Evolutionary conservation across 2,888 invertebrate genomes (phyloP).

Genomic region (Helicoverpa assulta): DNA sequence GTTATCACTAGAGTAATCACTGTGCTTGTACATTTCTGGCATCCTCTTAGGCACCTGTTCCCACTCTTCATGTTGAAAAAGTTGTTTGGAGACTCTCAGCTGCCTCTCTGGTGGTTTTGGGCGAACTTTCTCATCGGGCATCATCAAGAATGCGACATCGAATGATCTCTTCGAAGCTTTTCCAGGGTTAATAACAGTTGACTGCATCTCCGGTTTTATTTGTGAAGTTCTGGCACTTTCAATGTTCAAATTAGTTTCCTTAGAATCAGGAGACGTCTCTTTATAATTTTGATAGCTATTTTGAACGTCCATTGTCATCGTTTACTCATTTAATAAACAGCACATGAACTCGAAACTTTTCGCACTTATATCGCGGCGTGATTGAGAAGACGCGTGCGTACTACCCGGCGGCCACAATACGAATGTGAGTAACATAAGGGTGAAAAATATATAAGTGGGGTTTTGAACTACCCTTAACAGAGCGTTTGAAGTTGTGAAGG

Average conservation of each 20-base stretch:
- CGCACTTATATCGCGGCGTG: conserved; percentile 84
- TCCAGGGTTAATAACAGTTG: conserved; percentile 76
- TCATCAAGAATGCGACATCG: conserved; percentile 97
- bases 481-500: conserved; percentile 82
- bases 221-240: conserved; percentile 88
- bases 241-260: conserved; percentile 83
- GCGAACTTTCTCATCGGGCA: conserved; percentile 95
- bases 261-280: conserved; percentile 86
- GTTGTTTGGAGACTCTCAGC: conserved; percentile 87
- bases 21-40: conserved; percentile 85
- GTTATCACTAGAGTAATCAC: conserved; percentile 81
- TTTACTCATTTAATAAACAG: conserved; percentile 82
- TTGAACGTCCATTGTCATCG: conserved; percentile 93
- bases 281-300: conserved; percentile 88
- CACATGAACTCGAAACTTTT: conserved; percentile 85
- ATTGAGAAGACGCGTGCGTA: conserved; percentile 83
- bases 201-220: conserved; percentile 82
- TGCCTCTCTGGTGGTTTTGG: conserved; percentile 91
- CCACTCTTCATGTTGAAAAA: conserved; percentile 87
- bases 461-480: conserved; percentile 86
- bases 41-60: conserved; percentile 83
- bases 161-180: conserved; percentile 94
- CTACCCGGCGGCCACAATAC: conserved; percentile 80
- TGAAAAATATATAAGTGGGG: conserved; percentile 90
- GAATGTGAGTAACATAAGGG: conserved; percentile 88